Evolutionary conservation across 2,797 vertebrate genomes (phyloP), one percentile per base, ranked within the genome.

Genomic region (Aldrovandia affinis): DNA sequence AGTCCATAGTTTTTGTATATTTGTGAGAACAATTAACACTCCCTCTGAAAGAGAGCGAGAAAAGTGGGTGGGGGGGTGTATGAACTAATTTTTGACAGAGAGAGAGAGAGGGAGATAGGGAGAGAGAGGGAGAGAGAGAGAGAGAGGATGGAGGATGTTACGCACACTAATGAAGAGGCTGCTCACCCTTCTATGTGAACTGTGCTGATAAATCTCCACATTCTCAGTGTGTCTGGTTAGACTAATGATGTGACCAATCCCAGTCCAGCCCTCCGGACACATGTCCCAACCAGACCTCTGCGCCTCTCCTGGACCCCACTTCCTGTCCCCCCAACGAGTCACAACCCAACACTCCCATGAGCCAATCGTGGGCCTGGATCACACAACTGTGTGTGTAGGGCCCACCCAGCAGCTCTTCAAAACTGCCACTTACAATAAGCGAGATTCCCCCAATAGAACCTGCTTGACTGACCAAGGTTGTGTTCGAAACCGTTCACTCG

Each of bases 211-310:
- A 50, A 84, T 55, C 50, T 73, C 63, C 50, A 30, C 65, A 84
- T 73, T 70, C 42, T n/a, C 22, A 7, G 15, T 33, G 78, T 61
- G 68, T 84, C 78, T 84, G 83, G 30, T 70, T 70, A 80, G 78
- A 52, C 14, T 84, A 78, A 70, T 28, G 61, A 70, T 28, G 61
- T 39, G n/a, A 30, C 61, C 52, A 59, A 78, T 59, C 57, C 50
- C 5, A 15, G 30, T 1, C 57, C 59, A 68, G 50, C 30, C 57
- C 33, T 65, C 33, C 61, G 80, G 59, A 20, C 33, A 68, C 80
- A 15, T 20, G 30, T 81, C 80, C 80, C 61, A 54, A 50, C 42
- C 47, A 70, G 83, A 28, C 61, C 36, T 25, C 50, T 44, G 54
- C 22, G 36, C 1, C 18, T 68, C 59, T 80, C 47, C 22, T 25